Base-by-base conservation (phyloP, 2,888 invertebrate species). In the Cynaeus angustus region DNA sequence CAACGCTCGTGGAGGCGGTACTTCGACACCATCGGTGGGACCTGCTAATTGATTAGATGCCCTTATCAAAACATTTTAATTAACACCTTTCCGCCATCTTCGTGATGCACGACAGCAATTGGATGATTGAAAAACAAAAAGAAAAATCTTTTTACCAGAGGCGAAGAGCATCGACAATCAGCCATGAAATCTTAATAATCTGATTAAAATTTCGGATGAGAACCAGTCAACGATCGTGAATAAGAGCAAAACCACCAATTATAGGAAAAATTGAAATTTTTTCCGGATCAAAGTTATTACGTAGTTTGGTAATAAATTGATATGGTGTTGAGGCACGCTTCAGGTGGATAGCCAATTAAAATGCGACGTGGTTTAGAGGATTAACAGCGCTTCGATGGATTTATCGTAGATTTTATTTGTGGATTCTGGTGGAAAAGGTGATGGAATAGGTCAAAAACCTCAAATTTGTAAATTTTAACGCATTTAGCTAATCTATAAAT, bases 31-130 rank as follows among this genome's bases (percentile, higher is more conserved):
- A 68, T 59, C 55, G 8, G 9, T 21, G 59, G 59, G 3, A 48
- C 53, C 55, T 56, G 68, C 33, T 68, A 68, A 68, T 68, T 68
- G 68, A 64, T 68, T 68, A 58, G 68, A 45, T 52, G 48, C 56
- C 38, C 58, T 61, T 68, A 68, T 62, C 53, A 59, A 38, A 55
- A 53, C 10, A 41, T 38, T 38, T 41, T 48, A 58, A 64, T 64
- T 64, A 68, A 50, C 68, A 68, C 68, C 46, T 64, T 37, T 1
- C 16, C 58, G 14, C 38, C 55, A 52, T 55, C 26, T 55, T 55
- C 56, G 43, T 56, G 43, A 10, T 9, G 41, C 56, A 56, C 43
- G 56, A 50, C 10, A 1, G 10, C 26, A 16, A 16, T 41, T 16
- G 46, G 46, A 14, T 46, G 13, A 46, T 46, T 14, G 13, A 46